Base-by-base conservation (phyloP, 2,113 vertebrate species). In the Poecilia latipinna region DNA sequence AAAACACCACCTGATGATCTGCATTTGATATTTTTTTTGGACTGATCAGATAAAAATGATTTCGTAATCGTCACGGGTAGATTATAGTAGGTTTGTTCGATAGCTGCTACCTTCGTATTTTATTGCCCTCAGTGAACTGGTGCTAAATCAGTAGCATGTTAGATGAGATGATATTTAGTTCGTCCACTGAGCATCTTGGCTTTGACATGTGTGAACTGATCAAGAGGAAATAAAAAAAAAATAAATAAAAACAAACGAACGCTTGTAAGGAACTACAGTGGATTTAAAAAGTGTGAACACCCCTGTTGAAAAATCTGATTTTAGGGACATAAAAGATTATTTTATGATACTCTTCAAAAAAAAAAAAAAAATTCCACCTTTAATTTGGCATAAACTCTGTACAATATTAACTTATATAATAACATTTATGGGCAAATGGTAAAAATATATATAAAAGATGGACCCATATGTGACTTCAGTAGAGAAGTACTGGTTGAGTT, bases 71-170 rank as follows among this genome's bases (percentile, higher is more conserved):
- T 83, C 86, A 84, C 75, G 61, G 76, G 78, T 57, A 64, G 61
- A 61, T 74, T 66, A 70, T 75, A 37, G 35, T 74, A 73, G 48
- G 70, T 82, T 68, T 74, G 61, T 82, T 83, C n/a, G 4, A 77
- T 83, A 86, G 85, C 85, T 88, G 78, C 87, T 82, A 77, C 80
- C 79, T 89, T 84, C 69, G 29, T 29, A 82, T 78, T 85, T 91
- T 91, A 90, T 92, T 92, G 91, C 90, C 84, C 83, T 90, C 87
- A 68, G 83, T 82, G 81, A 82, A 82, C 71, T 66, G 70, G 70
- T 86, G 88, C 87, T 87, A 69, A 87, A 85, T 74, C 74, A 82
- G 83, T 78, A 79, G 78, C 69, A 78, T 65, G 72, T 73, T 81
- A 26, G 57, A 76, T 74, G 66, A 74, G 71, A 74, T 48, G 61